Evolutionary conservation across 2,888 invertebrate species (phyloP), one percentile per base, ranked within the genome.

Genomic region (Drosophila niveifrons): DNA sequence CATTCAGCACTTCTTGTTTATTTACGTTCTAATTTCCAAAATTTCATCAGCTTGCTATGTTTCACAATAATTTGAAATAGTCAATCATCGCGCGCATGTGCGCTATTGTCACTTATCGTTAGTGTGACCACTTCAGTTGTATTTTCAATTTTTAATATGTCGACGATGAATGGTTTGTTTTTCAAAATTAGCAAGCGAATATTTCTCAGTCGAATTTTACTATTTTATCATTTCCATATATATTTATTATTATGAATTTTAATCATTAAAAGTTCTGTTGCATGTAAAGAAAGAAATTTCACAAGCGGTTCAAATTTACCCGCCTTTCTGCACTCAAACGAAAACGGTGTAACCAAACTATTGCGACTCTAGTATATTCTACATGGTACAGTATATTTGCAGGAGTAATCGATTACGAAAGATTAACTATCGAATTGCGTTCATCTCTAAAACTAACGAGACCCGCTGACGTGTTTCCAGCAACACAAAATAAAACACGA

Each of bases 401-500:
- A 15, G n/a, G n/a, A 36, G 1, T 11, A n/a, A 36, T 36, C 36
- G 36, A 36, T 36, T 36, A n/a, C 4, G n/a, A 36, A 11, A 4
- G 6, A 36, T n/a, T 36, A 1, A 36, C 11, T n/a, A 36, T 36
- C 36, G 36, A 36, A 6, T n/a, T 36, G 11, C 36, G 23, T 23
- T 23, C 23, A 23, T 23, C 23, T 23, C 23, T 23, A 23, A 23
- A 23, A 47, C 11, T 1, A 13, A 47, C 39, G 39, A 18, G 31
- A 23, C 43, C 75, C 58, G 86, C 80, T 80, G 80, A 80, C 80
- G 80, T 80, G 80, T 85, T 80, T 78, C 71, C 66, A 75, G 66
- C 57, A 63, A 80, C 39, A 68, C 62, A 75, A 75, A 72, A 68
- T 56, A 75, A 75, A 71, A 78, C 72, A 78, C 80, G 65, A 80